Evolutionary conservation across 2,113 vertebrate genomes (phyloP).

Genomic region (Holacanthus passer): DNA sequence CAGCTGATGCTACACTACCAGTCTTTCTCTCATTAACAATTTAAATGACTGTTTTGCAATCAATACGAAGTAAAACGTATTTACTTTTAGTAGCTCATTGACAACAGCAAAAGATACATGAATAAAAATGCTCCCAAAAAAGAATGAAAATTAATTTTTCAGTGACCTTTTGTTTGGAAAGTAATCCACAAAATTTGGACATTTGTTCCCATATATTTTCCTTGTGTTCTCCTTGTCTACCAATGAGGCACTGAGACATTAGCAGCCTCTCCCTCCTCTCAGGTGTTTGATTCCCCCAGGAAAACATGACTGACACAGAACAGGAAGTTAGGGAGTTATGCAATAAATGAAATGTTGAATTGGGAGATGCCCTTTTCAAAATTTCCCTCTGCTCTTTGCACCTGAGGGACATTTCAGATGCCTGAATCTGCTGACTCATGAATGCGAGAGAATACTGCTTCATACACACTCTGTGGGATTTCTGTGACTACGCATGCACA

Average conservation of each 20-base stretch:
- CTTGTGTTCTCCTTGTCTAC: slow-evolving; percentile 5
- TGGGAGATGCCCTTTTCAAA: slow-evolving; percentile 46
- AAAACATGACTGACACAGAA: slow-evolving; percentile 54
- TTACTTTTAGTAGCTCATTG: not conserved
- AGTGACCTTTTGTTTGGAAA: not conserved
- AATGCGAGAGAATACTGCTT: slow-evolving; percentile 42
- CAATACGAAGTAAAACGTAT: not conserved
- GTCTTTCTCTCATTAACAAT: slow-evolving; percentile 22
- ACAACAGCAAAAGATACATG: not conserved
- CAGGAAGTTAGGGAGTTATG: slow-evolving; percentile 56
- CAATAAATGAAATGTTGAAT: slow-evolving; percentile 49
- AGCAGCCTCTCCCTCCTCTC: not conserved
- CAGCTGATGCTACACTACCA: slow-evolving; percentile 53
- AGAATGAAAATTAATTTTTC: too few relatives aligned
- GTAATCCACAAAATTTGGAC: not conserved
- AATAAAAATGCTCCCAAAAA: not conserved
- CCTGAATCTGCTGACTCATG: slow-evolving; percentile 57
- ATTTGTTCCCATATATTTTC: slow-evolving; percentile 16
- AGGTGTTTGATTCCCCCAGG: slow-evolving; percentile 25
- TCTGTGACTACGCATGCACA: not conserved
- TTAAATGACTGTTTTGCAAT: slow-evolving; percentile 1
- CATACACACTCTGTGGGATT: slow-evolving; percentile 29
- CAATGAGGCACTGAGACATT: slow-evolving; percentile 26
- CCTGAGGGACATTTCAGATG: slow-evolving; percentile 47
- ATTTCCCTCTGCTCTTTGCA: slow-evolving; percentile 46